Conservation (phyloP, 2,797 vertebrate genomes). For the Xiphophorus birchmanni region DNA sequence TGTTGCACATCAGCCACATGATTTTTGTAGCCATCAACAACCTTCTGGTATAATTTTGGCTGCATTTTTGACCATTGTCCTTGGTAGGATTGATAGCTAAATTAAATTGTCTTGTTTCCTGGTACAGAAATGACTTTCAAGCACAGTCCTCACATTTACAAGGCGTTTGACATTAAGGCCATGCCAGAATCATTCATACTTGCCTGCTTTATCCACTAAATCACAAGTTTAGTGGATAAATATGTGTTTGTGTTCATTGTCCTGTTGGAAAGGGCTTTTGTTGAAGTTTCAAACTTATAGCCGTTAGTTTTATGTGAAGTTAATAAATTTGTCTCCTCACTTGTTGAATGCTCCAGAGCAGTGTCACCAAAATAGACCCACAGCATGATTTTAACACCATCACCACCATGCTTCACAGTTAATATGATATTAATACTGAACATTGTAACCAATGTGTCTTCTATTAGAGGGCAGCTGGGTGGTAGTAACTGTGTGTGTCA, state of each 20-base stretch:
- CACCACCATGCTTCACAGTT: no score
- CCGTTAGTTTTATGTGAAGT: neutral
- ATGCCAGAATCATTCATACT: neutral
- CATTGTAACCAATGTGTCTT: neutral
- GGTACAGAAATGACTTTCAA: neutral
- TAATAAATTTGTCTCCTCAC: neutral
- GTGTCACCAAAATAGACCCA: no score
- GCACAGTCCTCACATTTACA: neutral
- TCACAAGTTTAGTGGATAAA: neutral
- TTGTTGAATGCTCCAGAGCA: no score
- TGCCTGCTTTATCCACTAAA: neutral
- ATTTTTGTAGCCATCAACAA: neutral
- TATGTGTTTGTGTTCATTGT: neutral
- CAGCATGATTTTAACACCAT: no score
- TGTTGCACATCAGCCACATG: neutral
- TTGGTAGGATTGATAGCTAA: neutral
- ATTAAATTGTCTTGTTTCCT: neutral
- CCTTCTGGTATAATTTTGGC: neutral
- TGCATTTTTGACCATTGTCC: no score
- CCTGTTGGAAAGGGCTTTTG: neutral
- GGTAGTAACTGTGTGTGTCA: neutral
- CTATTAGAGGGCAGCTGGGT: no score
- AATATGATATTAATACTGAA: neutral
- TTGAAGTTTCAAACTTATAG: neutral
- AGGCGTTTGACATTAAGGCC: neutral